Conservation (phyloP, 2,888 invertebrate genomes). For the Horisme vitalbata region DNA sequence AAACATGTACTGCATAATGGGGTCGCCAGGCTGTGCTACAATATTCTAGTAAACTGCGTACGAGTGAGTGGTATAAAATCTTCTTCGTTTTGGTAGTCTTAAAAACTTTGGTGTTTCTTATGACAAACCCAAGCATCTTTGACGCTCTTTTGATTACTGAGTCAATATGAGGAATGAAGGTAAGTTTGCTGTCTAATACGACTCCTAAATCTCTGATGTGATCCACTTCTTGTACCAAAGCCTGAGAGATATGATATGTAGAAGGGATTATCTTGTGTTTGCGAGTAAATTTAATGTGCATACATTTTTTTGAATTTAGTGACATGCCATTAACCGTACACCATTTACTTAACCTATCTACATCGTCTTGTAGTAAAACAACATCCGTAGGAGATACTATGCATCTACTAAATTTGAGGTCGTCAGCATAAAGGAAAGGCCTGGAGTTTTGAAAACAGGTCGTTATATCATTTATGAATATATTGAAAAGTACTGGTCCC, state of each 20-base stretch:
- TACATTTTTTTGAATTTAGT: not conserved
- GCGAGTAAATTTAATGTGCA: not conserved
- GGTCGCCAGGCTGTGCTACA: too few species aligned
- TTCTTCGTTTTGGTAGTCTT: too few species aligned
- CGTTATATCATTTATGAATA: too few species aligned
- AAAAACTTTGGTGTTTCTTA: not conserved
- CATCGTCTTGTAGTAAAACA: not conserved
- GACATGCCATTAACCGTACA: not conserved
- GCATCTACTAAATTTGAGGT: not conserved
- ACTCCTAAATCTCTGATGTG: not conserved
- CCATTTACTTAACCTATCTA: not conserved
- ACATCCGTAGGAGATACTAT: not conserved
- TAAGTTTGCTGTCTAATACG: not conserved
- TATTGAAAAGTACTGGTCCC: not conserved
- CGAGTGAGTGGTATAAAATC: too few species aligned
- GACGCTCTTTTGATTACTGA: not conserved
- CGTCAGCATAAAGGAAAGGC: too few species aligned
- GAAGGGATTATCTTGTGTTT: not conserved
- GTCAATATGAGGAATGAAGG: constrained; percentile 1
- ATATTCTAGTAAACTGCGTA: too few species aligned
- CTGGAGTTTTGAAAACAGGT: not conserved
- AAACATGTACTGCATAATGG: too few species aligned
- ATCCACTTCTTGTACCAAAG: not conserved
- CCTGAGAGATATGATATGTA: too few species aligned
- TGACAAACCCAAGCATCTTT: constrained; percentile 4